Evolutionary conservation across 2,113 vertebrate genomes (phyloP).

Genomic region (Suricata suricatta): DNA sequence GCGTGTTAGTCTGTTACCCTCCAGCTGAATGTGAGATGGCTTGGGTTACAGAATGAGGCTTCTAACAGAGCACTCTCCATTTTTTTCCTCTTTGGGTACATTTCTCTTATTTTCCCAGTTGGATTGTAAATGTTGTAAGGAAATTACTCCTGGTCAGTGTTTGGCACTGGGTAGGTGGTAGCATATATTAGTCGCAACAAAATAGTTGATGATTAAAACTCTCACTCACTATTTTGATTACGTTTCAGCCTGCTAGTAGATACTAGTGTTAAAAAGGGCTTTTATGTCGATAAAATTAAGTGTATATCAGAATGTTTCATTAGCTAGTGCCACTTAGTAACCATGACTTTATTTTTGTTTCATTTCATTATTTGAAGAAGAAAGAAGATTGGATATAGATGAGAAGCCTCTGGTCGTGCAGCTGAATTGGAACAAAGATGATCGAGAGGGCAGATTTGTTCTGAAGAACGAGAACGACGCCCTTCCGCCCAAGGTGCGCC

Average conservation of each 20-base stretch:
- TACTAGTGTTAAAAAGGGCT: too few species aligned
- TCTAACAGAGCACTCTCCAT: rapidly evolving
- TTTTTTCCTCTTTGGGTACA: rapidly evolving
- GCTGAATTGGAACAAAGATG: conserved; percentile 99
- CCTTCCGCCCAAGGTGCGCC: conserved; percentile 87
- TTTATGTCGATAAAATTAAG: not conserved
- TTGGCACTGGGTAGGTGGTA: rapidly evolving
- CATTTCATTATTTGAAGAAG: conserved; percentile 90
- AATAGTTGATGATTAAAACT: rapidly evolving
- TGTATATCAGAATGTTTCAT: rapidly evolving
- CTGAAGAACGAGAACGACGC: conserved; percentile 99
- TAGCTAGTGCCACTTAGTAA: conserved; percentile 41
- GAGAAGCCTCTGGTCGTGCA: conserved; percentile 99
- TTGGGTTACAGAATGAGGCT: not conserved
- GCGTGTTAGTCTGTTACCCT: not conserved
- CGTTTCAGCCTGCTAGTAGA: too few species aligned
- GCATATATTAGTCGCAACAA: not conserved
- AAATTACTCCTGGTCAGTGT: too few species aligned
- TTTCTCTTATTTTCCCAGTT: not conserved
- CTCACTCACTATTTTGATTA: not conserved
- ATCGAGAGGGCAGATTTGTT: conserved; percentile 97
- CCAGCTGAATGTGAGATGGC: not conserved
- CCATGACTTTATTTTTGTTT: conserved; percentile 36
- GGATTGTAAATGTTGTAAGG: not conserved
- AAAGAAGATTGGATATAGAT: conserved; percentile 98